Evolutionary conservation across 2,113 vertebrate genomes (phyloP).

Genomic region (Heptranchias perlo): DNA sequence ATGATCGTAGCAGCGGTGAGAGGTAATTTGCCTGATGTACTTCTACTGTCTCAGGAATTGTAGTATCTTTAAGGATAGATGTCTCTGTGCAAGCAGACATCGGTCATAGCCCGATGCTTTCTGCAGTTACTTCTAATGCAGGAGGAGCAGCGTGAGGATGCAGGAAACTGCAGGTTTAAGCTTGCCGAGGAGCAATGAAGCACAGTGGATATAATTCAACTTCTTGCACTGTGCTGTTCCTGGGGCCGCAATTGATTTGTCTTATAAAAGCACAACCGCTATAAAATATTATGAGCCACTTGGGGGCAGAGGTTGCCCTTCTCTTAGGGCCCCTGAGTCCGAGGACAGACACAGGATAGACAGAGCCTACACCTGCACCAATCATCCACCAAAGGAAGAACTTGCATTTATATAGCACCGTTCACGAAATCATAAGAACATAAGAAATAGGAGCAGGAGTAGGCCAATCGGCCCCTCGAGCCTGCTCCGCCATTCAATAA

Average conservation of each 20-base stretch:
- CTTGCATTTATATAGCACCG: not conserved
- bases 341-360: not conserved
- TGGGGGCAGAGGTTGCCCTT: not conserved
- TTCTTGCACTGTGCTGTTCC: not conserved
- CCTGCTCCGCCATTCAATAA: no score
- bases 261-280: not conserved
- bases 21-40: not conserved
- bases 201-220: not conserved
- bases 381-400: not conserved
- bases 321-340: not conserved
- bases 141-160: not conserved
- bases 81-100: not conserved
- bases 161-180: not conserved
- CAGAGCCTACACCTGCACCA: not conserved
- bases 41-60: not conserved
- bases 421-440: no score
- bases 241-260: not conserved
- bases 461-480: no score
- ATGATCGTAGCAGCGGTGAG: not conserved
- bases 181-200: not conserved
- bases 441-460: no score
- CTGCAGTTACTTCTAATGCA: not conserved
- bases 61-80: not conserved
- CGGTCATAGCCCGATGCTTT: not conserved
- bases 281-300: not conserved